Base-by-base conservation (phyloP, 2,113 vertebrate genomes). In the Lichenostomus cassidix region DNA sequence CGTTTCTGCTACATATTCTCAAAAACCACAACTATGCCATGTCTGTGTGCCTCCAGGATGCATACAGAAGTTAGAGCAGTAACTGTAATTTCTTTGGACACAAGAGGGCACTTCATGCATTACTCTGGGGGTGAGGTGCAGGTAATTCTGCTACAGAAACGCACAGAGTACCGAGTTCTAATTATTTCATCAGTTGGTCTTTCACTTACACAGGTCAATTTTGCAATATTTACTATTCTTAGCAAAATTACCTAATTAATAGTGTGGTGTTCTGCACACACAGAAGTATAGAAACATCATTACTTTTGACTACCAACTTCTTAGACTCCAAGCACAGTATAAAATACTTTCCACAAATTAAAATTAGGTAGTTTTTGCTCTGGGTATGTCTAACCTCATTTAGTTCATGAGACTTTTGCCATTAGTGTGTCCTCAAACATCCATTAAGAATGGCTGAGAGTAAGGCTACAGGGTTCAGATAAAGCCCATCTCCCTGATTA, bases 81-180 rank as follows among this genome's bases (percentile, higher is more conserved):
- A 94, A 70, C 53, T 86, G 47, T 50, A 46, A 85, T 68, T 53
- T 63, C 74, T 93, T 90, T 33, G 71, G 60, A 95, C 98, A 95
- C 97, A 63, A 98, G 98, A 97, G 97, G 97, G 96, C 97, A 95
- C 83, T 89, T 71, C 46, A 35, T 90, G 73, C 92, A 80, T 89
- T 56, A 39, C n/a, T 82, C 50, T 94, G 76, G 52, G 63, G 68
- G 68, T 9, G 9, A 25, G 49, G 17, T 25, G 11, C n/a, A 33
- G 52, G 12, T 82, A 29, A 65, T 80, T 52, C 27, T 42, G 18
- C 37, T 87, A 3, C 9, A 20, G 64, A 27, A 39, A 46, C 5
- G n/a, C 3, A 15, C 41, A 71, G 29, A 23, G 17, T 15, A 19
- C 19, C 13, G 6, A 78, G 29, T 52, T 77, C 13, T 33, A 23